Base-by-base conservation (phyloP, 2,113 vertebrate species). In the Sitta europaea region DNA sequence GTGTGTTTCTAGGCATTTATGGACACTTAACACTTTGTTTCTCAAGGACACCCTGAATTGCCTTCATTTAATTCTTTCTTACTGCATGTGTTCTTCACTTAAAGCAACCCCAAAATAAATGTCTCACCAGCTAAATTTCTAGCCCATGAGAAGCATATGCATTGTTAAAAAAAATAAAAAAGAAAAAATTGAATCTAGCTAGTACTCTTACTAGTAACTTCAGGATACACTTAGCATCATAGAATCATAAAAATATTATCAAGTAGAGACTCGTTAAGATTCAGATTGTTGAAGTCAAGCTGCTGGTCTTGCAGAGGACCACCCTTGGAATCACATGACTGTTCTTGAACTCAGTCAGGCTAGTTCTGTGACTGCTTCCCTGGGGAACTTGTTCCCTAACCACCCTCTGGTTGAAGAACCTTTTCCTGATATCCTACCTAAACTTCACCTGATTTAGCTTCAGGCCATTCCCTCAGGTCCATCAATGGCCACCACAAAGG, bases 201-300 rank as follows among this genome's bases (percentile, higher is more conserved):
- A 47, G 2, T 43, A 25, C 76, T 17, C 7, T 40, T 35, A 13
- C 4, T 35, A 50, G 7, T 43, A 83, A 35, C 24, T 76, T 91
- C 33, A 83, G 36, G 8, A 19, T 22, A 31, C 0, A 0, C 29
- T 40, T 25, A 31, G 40, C 78, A n/a, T 54, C 24, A 62, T 2
- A 78, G 15, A n/a, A 24, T 47, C 0, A 0, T 25, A n/a, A n/a
- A 47, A 47, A 71, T 54, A 48, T 25, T 13, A 5, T 40, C 13
- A 25, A 29, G 10, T 40, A 47, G 16, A 28, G 5, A 62, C 11
- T 29, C 29, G 31, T 7, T 35, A 48, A 35, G 29, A 48, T 31
- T 1, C 0, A 35, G 29, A 48, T 31, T 1, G 0, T 6, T 35
- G 48, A 61, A 25, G 25, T 5, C 0, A 1, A 78, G 29, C 9